Evolutionary conservation across 2,888 invertebrate species (phyloP).

Genomic region (Aelia acuminata): DNA sequence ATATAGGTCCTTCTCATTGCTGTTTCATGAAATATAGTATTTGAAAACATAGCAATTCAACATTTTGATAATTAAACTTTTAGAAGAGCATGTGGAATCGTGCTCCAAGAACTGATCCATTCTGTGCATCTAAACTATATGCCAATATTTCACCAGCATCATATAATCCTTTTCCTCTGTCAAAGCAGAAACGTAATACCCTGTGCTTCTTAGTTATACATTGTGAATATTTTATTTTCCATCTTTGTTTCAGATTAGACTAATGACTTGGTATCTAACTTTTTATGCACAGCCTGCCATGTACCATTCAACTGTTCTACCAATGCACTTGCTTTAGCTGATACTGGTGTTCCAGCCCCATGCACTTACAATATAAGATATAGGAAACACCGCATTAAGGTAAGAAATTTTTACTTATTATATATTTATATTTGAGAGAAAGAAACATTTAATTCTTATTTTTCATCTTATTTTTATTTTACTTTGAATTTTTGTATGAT

Average conservation of each 20-base stretch:
- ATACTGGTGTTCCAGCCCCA: slow-evolving; percentile 61
- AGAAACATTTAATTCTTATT: too few relatives aligned
- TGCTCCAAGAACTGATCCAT: not conserved
- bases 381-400: slow-evolving; percentile 62
- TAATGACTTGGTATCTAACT: slow-evolving; percentile 57
- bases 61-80: not conserved
- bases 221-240: not conserved
- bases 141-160: slow-evolving; percentile 29
- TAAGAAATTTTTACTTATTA: slow-evolving; percentile 49
- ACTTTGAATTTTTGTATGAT: too few relatives aligned
- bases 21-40: not conserved
- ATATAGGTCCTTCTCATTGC: not conserved
- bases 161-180: not conserved
- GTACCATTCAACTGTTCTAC: slow-evolving; percentile 58
- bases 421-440: too few relatives aligned
- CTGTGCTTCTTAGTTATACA: not conserved
- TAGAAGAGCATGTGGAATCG: slow-evolving; percentile 17
- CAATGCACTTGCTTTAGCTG: slow-evolving; percentile 57
- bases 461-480: too few relatives aligned
- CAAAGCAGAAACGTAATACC: slow-evolving; percentile 13
- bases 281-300: slow-evolving; percentile 56
- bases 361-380: slow-evolving; percentile 62
- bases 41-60: not conserved
- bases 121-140: not conserved
- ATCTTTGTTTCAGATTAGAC: slow-evolving; percentile 53